phyloP scores from a whole-genome alignment of 2,888 invertebrate species.

The Plutella xylostella region DNA sequence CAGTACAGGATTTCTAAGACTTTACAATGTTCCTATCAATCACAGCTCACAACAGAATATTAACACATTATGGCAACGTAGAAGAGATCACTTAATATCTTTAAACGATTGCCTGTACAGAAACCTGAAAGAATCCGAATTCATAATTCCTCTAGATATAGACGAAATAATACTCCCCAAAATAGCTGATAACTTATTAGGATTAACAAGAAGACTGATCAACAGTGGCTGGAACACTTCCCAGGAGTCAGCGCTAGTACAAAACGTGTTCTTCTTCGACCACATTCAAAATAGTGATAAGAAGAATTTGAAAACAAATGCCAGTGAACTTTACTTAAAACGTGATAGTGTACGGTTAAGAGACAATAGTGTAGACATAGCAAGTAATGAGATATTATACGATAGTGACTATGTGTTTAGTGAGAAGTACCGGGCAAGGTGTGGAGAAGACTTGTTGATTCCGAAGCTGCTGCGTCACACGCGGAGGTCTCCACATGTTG shows the following conservation, averaged over 20 bases:
- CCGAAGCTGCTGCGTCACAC: constrained; percentile 61
- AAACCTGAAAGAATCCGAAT: constrained; percentile 73
- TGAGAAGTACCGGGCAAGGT: constrained; percentile 32
- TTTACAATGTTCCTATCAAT: constrained; percentile 67
- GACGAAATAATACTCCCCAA: constrained; percentile 81
- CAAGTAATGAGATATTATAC: constrained; percentile 36
- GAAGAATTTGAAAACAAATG: constrained; percentile 27
- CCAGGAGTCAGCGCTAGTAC: constrained; percentile 69
- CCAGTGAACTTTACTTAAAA: constrained; percentile 45
- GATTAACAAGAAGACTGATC: constrained; percentile 61
- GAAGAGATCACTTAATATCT: constrained; percentile 78
- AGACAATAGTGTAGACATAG: too few relatives aligned
- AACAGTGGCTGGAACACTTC: constrained; percentile 49
- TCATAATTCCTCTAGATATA: constrained; percentile 76
- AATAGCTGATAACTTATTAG: constrained; percentile 66
- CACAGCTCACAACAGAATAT: constrained; percentile 37
- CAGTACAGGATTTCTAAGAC: constrained; percentile 50
- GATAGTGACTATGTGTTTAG: constrained; percentile 31
- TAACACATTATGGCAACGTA: constrained; percentile 75
- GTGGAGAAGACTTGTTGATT: constrained; percentile 32
- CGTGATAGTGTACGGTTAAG: constrained; percentile 56
- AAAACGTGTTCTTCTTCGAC: constrained; percentile 78
- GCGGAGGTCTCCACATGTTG: constrained; percentile 68
- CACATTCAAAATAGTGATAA: constrained; percentile 47
- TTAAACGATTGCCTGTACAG: constrained; percentile 85